These are phyloP conservation scores for Labeo catla DNA, from an alignment of 2,113 vertebrate species.

Conservation along the genomic window DNA sequence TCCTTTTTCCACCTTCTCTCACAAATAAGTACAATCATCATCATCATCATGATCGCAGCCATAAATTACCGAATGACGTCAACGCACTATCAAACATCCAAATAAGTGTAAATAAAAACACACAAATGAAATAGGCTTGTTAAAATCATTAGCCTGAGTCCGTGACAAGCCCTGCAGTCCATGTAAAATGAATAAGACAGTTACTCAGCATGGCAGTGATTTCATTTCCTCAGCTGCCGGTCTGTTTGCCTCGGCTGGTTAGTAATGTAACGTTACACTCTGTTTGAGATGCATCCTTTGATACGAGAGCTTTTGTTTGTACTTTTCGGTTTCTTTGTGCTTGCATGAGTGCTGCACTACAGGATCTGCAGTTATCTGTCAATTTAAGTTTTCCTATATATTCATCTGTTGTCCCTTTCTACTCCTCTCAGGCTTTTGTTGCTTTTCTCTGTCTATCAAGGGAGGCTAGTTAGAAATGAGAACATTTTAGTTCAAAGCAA, in stretches of 20 bases:
- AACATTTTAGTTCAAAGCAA: conserved; percentile 28
- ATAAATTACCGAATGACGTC: conserved; percentile 66
- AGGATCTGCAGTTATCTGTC: conserved; percentile 30
- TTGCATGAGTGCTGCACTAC: conserved; percentile 28
- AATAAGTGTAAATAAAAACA: conserved; percentile 51
- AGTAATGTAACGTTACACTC: neutral
- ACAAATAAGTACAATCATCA: conserved; percentile 68
- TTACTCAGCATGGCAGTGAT: neutral
- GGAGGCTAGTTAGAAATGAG: neutral
- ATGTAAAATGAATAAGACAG: neutral
- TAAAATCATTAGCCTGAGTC: conserved; percentile 14
- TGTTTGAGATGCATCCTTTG: conserved; percentile 19
- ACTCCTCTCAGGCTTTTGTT: conserved; percentile 20
- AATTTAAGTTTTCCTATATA: conserved; percentile 14
- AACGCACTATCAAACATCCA: conserved; percentile 38
- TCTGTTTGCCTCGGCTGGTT: neutral
- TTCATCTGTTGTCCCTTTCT: neutral
- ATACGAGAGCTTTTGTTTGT: conserved; percentile 28
- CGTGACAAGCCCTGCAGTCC: neutral
- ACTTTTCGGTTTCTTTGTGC: conserved; percentile 17
- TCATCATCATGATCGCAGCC: conserved; percentile 60
- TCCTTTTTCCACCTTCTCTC: conserved; percentile 63
- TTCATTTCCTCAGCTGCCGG: conserved; percentile 8
- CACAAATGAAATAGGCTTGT: neutral
- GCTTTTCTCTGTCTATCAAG: conserved; percentile 1